Base-by-base conservation (phyloP, 2,888 invertebrate species). In the Sepiola atlantica region DNA sequence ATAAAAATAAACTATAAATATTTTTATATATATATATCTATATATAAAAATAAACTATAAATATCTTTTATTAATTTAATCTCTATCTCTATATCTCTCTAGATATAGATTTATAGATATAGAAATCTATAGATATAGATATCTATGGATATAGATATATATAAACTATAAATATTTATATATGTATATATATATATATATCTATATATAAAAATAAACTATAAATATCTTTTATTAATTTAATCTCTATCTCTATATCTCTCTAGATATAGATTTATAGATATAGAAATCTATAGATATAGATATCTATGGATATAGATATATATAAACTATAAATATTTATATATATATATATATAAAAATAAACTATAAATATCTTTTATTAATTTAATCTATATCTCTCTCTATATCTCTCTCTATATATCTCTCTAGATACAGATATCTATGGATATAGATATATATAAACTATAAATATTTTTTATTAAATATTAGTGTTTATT, bases 301-400 rank as follows among this genome's bases (percentile, higher is more conserved):
- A 28, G 18, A 28, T 77, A 28, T 77, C 18, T 77, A 77, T 77
- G 24, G 77, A 77, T 21, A 77, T 77, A 28, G 18, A 77, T 77
- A 28, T 77, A 77, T 77, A 77, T 77, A 77, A 21, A 77, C 18
- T 77, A 77, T 77, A 77, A 21, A 77, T 77, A 77, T 77, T 21
- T 77, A 77, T 77, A 77, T 77, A 77, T 77, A 77, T 28, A 77
- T 77, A 77, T 77, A 77, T 77, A 77, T 77, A 77, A 21, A 77
- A 18, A 21, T 28, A 77, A 18, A 77, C 77, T 21, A 18, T 18
- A 18, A 77, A 21, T 77, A 18, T 77, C 77, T 77, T 28, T 77
- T 28, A 21, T 28, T 77, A 18, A 77, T 21, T 28, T 21, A 18
- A 77, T 28, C 18, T 28, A 77, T 28, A 77, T 77, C 18, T 77